These are phyloP conservation scores for Tragelaphus scriptus DNA, from an alignment of 2,113 vertebrate species.

Conservation along the genomic window DNA sequence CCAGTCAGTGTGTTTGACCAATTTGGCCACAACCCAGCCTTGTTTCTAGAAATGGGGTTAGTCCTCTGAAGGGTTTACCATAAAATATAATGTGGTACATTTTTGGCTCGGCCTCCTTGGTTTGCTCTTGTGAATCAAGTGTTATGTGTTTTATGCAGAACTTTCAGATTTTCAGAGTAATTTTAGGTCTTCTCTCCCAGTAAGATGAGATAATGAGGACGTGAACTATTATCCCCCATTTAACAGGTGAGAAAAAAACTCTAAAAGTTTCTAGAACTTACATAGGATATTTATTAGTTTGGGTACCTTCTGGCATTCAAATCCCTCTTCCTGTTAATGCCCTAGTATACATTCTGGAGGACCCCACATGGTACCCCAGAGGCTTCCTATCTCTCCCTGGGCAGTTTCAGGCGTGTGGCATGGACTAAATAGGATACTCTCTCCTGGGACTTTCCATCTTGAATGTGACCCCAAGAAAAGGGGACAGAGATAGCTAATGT, in stretches of 20 bases:
- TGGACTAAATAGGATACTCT: not conserved
- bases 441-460: not conserved
- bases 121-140: not conserved
- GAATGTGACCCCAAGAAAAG: not conserved
- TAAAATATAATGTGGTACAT: not conserved
- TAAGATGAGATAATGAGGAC: not conserved
- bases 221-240: not conserved
- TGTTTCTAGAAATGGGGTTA: constrained; percentile 54
- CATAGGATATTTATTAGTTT: not conserved
- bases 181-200: not conserved
- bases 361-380: rapidly evolving
- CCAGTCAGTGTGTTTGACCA: constrained; percentile 47
- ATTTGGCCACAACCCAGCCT: not conserved
- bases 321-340: not conserved
- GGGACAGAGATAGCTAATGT: not conserved
- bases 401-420: too few species aligned
- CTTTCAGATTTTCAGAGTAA: not conserved
- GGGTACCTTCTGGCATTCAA: not conserved
- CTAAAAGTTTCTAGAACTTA: not conserved
- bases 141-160: not conserved
- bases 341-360: not conserved
- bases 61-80: not conserved
- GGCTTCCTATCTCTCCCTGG: not conserved
- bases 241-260: not conserved
- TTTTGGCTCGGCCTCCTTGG: not conserved